A percentile compares a stretch with the other conserved stretches of the same genome.
Evolutionary conservation across 37 sponge, comb jelly and placozoan species (phyloP).

Genomic region (Tethya wilhelma): DNA sequence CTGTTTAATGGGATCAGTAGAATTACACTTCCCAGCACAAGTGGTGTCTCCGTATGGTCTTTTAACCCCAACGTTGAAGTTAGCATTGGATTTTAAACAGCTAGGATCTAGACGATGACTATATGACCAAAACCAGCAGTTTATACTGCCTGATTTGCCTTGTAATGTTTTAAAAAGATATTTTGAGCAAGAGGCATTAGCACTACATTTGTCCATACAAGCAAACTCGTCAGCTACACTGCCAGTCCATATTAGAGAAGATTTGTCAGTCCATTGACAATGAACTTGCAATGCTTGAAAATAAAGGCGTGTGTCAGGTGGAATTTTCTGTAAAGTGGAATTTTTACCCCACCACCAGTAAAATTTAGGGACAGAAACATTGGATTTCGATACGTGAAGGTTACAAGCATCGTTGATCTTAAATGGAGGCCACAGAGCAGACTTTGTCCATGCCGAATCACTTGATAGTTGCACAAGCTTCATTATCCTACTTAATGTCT

Average conservation of each 20-base stretch:
- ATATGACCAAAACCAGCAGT: constrained; percentile 21
- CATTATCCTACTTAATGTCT: constrained; percentile 3
- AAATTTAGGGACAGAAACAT: constrained; percentile 30
- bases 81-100: not conserved
- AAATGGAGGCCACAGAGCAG: constrained; percentile 55
- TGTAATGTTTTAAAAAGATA: not conserved
- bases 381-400: not conserved
- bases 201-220: constrained; percentile 3
- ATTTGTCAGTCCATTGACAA: not conserved
- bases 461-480: constrained; percentile 25
- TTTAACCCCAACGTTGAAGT: not conserved
- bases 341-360: constrained; percentile 26
- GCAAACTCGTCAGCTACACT: not conserved
- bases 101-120: constrained; percentile 9
- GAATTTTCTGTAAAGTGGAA: not conserved
- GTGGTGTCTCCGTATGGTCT: constrained; percentile 1
- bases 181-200: not conserved
- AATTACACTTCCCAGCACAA: constrained; percentile 9
- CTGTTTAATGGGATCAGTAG: not conserved
- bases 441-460: constrained; percentile 49
- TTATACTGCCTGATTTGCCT: not conserved
- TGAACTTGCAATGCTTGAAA: not conserved
- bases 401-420: not conserved
- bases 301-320: constrained; percentile 4
- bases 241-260: not conserved